phyloP scores from a whole-genome alignment of 2,797 vertebrate species.

The Notamacropus eugenii region DNA sequence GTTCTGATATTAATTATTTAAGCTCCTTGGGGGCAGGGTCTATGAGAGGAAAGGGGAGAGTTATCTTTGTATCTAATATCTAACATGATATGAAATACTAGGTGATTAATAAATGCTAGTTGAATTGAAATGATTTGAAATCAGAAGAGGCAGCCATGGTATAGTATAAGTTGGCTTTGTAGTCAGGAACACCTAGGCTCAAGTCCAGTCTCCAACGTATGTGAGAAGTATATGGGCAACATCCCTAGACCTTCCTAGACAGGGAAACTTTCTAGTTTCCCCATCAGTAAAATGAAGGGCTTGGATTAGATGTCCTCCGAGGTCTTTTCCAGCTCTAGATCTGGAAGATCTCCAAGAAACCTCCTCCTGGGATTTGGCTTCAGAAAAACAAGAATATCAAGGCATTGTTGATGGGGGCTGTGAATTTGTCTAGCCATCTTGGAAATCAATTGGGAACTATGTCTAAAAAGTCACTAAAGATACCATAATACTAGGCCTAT shows the following conservation, averaged over 20 bases:
- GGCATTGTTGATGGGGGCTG: neutral
- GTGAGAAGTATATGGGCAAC: neutral
- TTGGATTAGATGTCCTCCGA: no score
- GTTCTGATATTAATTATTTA: neutral
- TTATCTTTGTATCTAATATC: neutral
- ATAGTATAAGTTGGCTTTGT: neutral
- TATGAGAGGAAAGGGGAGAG: no score
- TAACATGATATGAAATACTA: neutral
- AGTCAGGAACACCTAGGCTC: neutral
- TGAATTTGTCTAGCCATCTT: neutral
- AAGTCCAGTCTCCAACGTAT: neutral
- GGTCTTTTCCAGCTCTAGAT: no score
- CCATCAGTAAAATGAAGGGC: neutral
- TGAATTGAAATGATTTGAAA: neutral
- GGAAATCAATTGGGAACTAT: neutral
- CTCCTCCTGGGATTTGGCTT: neutral
- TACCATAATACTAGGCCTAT: neutral
- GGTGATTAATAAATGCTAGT: neutral
- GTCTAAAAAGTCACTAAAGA: neutral
- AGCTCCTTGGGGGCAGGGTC: neutral
- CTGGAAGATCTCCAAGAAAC: neutral
- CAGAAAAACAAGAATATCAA: neutral
- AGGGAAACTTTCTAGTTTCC: neutral
- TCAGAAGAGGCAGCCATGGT: neutral
- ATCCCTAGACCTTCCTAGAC: neutral